A percentile compares a stretch with the other conserved stretches of the same genome.
Conservation (phyloP, 2,113 vertebrate species). For the Gnathonemus echidnorhynchus region DNA sequence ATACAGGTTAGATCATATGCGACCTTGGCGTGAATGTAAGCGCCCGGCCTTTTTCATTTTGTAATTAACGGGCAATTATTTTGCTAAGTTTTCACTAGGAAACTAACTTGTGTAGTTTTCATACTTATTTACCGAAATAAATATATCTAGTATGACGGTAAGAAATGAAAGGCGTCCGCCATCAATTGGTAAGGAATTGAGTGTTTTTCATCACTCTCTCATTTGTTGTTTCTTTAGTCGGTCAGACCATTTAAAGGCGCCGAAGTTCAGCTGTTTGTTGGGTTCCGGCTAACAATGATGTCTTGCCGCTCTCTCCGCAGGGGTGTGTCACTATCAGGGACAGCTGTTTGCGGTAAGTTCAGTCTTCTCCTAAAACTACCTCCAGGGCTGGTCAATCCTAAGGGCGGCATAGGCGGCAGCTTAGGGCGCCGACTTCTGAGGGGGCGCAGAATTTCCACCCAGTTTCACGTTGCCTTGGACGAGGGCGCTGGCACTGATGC, state of each 20-base stretch:
- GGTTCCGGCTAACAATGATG: background rate
- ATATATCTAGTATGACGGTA: background rate
- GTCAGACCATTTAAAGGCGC: background rate
- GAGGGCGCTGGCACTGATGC: too few relatives aligned
- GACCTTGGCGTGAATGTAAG: background rate
- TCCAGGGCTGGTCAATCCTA: background rate
- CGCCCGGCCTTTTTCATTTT: background rate
- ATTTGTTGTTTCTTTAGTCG: background rate
- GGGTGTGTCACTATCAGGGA: slow-evolving; percentile 76
- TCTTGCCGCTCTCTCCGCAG: slow-evolving; percentile 47
- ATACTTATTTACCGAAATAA: background rate
- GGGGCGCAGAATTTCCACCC: too few relatives aligned
- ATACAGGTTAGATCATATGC: background rate
- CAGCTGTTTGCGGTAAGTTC: slow-evolving; percentile 73
- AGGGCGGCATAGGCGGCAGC: too few relatives aligned
- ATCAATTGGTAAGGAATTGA: background rate
- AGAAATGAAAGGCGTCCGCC: background rate
- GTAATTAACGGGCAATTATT: background rate
- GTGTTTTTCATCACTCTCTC: background rate
- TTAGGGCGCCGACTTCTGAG: too few relatives aligned
- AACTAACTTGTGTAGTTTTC: background rate
- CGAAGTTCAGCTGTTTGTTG: background rate
- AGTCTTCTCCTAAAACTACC: background rate
- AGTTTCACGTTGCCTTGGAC: too few relatives aligned
- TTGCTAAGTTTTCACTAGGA: background rate